phyloP scores from a whole-genome alignment of 2,797 vertebrate species.

The Paramormyrops hopkinsi region DNA sequence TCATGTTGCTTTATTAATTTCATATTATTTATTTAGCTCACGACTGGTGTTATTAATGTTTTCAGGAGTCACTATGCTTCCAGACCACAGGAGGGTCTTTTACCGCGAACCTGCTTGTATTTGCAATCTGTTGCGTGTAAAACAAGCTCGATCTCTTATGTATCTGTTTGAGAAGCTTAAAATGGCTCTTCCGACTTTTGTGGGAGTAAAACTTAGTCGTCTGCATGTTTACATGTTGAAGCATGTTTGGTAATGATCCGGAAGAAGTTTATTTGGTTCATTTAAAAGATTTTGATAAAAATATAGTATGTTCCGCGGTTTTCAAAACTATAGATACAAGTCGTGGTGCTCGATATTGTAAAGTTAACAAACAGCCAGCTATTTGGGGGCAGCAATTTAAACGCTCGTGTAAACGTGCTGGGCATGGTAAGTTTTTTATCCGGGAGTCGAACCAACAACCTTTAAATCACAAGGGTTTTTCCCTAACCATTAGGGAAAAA shows the following conservation, averaged over 20 bases:
- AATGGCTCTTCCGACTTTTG: not conserved
- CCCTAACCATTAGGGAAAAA: not conserved
- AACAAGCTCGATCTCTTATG: not conserved
- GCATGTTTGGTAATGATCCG: not conserved
- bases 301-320: not conserved
- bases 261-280: not conserved
- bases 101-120: not conserved
- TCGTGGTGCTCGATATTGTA: too few species aligned
- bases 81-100: not conserved
- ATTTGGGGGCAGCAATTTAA: not conserved
- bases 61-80: not conserved
- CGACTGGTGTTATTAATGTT: not conserved
- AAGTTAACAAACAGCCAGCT: not conserved
- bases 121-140: not conserved
- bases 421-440: too few species aligned
- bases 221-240: not conserved
- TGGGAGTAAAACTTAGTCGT: not conserved
- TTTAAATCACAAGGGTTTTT: not conserved
- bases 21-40: too few species aligned
- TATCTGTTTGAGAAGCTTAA: not conserved
- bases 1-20: too few species aligned
- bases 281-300: not conserved
- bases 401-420: too few species aligned
- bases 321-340: not conserved
- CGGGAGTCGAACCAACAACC: not conserved